These are phyloP conservation scores for Deilephila porcellus DNA, from an alignment of 2,888 invertebrate species.

Conservation along the genomic window DNA sequence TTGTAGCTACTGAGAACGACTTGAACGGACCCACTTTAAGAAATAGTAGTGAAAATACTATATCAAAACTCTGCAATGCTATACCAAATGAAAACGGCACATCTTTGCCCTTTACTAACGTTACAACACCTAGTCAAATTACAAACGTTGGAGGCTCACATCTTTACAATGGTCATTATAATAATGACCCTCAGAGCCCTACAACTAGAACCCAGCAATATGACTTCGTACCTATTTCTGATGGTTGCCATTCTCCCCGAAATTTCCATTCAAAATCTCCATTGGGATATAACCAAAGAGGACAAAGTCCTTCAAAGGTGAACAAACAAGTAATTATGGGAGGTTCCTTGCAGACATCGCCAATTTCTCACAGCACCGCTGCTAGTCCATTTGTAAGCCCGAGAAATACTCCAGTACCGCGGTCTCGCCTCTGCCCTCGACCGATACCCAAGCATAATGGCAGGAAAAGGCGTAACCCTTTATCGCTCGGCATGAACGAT, in stretches of 20 bases:
- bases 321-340: conserved; percentile 70
- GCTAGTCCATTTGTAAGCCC: conserved; percentile 94
- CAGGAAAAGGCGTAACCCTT: conserved; percentile 67
- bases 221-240: conserved; percentile 94
- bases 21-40: conserved; percentile 55
- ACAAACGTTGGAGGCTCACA: conserved; percentile 55
- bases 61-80: conserved; percentile 57
- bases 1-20: conserved; percentile 51
- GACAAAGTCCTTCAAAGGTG: conserved; percentile 71
- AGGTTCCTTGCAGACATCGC: conserved; percentile 76
- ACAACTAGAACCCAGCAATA: conserved; percentile 91
- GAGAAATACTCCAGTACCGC: conserved; percentile 89
- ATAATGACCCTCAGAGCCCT: conserved; percentile 88
- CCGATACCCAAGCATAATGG: conserved; percentile 77
- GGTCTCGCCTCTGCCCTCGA: conserved; percentile 86
- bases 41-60: conserved; percentile 50
- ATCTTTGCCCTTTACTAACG: conserved; percentile 54
- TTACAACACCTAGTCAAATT: conserved; percentile 53
- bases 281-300: conserved; percentile 67
- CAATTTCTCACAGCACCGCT: conserved; percentile 86
- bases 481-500: conserved; percentile 66
- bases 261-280: conserved; percentile 79
- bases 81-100: conserved; percentile 64
- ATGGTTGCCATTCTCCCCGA: conserved; percentile 88
- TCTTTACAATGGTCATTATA: conserved; percentile 70